These are phyloP conservation scores for Halocaridina rubra DNA, from an alignment of 2,888 invertebrate species.

Conservation along the genomic window DNA sequence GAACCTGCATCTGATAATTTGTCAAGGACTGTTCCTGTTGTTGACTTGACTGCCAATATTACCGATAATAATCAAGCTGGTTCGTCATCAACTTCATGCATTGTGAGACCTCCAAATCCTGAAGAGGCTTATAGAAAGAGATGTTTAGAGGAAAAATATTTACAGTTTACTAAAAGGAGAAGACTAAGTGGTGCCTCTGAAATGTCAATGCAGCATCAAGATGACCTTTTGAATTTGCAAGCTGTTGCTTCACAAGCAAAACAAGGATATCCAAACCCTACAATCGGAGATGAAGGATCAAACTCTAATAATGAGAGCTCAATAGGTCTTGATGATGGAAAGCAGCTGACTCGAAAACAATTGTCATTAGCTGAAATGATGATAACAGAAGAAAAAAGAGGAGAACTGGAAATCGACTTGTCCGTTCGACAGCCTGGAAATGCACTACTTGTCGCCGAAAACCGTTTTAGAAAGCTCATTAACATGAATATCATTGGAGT, in stretches of 20 bases:
- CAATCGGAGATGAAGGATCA: background rate
- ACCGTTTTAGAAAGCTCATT: conserved; percentile 61
- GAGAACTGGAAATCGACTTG: conserved; percentile 61
- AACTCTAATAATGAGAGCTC: background rate
- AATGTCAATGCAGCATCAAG: background rate
- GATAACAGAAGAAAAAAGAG: conserved; percentile 58
- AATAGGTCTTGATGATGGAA: background rate
- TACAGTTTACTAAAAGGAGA: background rate
- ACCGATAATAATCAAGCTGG: background rate
- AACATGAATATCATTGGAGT: conserved; percentile 64
- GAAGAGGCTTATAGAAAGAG: background rate
- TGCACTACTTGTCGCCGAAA: conserved; percentile 58
- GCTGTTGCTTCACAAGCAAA: background rate
- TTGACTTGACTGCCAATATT: conserved; percentile 17
- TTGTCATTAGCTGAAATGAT: conserved; percentile 60
- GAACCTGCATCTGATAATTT: background rate
- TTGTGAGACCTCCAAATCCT: background rate
- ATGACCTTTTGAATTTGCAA: background rate
- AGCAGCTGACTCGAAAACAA: background rate
- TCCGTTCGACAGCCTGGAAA: conserved; percentile 32
- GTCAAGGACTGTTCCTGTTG: background rate
- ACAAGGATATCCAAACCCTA: background rate
- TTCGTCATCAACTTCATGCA: background rate
- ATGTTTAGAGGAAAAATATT: background rate
- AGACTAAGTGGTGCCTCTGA: background rate